Evolutionary conservation across 2,113 vertebrate genomes (phyloP).

Genomic region (Pimephales promelas): DNA sequence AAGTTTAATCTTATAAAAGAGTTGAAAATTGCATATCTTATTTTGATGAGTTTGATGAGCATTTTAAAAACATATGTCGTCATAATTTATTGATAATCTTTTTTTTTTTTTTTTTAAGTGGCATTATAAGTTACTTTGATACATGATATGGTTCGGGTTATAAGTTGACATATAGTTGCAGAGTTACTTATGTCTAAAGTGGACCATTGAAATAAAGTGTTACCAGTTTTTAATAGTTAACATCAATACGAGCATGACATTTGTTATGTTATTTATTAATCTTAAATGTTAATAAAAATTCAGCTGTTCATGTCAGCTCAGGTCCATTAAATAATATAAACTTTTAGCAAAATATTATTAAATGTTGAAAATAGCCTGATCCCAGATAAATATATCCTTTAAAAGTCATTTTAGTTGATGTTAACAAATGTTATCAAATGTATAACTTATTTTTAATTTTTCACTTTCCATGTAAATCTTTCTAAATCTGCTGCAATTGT

Average conservation of each 20-base stretch:
- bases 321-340: background rate
- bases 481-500: background rate
- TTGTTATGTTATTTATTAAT: background rate
- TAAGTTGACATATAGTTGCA: too few relatives aligned
- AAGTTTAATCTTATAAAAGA: too few relatives aligned
- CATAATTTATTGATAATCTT: too few relatives aligned
- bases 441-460: background rate
- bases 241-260: background rate
- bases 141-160: too few relatives aligned
- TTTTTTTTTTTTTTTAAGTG: too few relatives aligned
- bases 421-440: background rate
- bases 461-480: background rate
- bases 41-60: too few relatives aligned
- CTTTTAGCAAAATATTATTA: background rate
- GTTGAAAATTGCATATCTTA: too few relatives aligned
- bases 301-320: background rate
- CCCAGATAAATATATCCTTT: background rate
- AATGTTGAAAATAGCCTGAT: background rate
- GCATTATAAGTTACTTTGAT: too few relatives aligned
- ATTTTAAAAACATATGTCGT: too few relatives aligned
- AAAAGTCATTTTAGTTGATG: background rate
- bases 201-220: background rate
- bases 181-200: too few relatives aligned
- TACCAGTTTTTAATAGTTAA: background rate
- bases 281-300: background rate